Evolutionary conservation across 2,113 vertebrate genomes (phyloP).

Genomic region (Phrynocephalus versicolor): DNA sequence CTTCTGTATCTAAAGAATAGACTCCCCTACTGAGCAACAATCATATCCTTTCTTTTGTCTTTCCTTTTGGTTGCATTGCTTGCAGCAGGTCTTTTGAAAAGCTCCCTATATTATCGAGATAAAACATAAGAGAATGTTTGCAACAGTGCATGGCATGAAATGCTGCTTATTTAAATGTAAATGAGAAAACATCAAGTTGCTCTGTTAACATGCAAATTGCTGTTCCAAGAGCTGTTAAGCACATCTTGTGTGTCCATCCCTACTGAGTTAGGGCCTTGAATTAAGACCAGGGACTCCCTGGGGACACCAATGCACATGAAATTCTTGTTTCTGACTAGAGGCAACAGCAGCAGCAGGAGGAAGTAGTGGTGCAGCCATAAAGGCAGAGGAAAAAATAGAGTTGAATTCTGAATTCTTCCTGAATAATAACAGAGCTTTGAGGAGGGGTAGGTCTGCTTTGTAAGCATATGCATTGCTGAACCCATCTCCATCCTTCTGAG

Average conservation of each 20-base stretch:
- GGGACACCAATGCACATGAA: neutral
- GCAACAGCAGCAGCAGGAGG: neutral
- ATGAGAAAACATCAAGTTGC: constrained; percentile 68
- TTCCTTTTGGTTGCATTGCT: accelerated
- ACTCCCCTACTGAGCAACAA: neutral
- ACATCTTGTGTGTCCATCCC: constrained; percentile 13
- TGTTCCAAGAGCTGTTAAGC: constrained; percentile 37
- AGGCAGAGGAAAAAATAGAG: neutral
- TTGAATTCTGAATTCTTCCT: accelerated
- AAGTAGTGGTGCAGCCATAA: accelerated
- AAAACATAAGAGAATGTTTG: neutral
- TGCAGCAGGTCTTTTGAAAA: neutral
- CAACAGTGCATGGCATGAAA: constrained; percentile 36
- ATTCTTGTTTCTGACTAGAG: neutral
- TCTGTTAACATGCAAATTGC: constrained; percentile 78
- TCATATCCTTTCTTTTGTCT: neutral
- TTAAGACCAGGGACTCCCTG: neutral
- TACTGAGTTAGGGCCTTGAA: neutral
- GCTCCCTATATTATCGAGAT: neutral
- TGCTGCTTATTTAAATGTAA: constrained; percentile 74
- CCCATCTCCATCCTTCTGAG: neutral
- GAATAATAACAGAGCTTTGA: accelerated
- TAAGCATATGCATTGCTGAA: neutral
- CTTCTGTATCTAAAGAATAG: neutral
- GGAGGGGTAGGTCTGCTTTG: neutral